These are phyloP conservation scores for Ophiodon elongatus DNA, from an alignment of 2,113 vertebrate species.

Conservation along the genomic window DNA sequence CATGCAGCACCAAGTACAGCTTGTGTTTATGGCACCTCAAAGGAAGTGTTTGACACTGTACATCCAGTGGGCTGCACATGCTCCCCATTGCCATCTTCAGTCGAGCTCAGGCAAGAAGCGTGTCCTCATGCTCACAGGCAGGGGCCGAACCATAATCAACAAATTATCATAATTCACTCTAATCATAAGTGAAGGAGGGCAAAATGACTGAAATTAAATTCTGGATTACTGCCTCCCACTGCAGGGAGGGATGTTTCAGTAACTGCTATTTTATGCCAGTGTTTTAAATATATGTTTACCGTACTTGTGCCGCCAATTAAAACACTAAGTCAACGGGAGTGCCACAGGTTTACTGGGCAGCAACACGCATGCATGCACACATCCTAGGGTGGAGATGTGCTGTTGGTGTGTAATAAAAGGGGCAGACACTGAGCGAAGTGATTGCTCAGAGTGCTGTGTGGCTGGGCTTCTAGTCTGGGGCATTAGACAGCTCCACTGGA, in stretches of 20 bases:
- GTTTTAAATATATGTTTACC: slow-evolving; percentile 71
- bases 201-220: slow-evolving; percentile 79
- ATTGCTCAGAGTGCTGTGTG: slow-evolving; percentile 64
- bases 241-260: slow-evolving; percentile 53
- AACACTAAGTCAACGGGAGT: slow-evolving; percentile 61
- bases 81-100: slow-evolving; percentile 54
- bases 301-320: slow-evolving; percentile 62
- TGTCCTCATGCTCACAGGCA: slow-evolving; percentile 78
- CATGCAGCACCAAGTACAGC: slow-evolving; percentile 4
- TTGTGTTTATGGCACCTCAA: slow-evolving; percentile 31
- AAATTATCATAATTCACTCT: slow-evolving; percentile 88
- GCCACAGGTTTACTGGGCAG: slow-evolving; percentile 58
- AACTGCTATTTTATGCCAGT: slow-evolving; percentile 69
- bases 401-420: slow-evolving; percentile 62
- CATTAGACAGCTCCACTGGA: slow-evolving; percentile 68
- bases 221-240: slow-evolving; percentile 68
- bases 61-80: slow-evolving; percentile 39
- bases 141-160: slow-evolving; percentile 83
- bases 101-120: slow-evolving; percentile 65
- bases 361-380: slow-evolving; percentile 42
- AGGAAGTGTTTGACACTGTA: slow-evolving; percentile 40
- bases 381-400: slow-evolving; percentile 55
- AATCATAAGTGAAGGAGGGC: slow-evolving; percentile 82
- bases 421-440: slow-evolving; percentile 50
- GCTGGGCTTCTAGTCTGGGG: slow-evolving; percentile 61